A percentile compares a stretch with the other conserved stretches of the same genome.
Evolutionary conservation across 2,113 vertebrate genomes (phyloP).

Genomic region (Plecotus auritus): DNA sequence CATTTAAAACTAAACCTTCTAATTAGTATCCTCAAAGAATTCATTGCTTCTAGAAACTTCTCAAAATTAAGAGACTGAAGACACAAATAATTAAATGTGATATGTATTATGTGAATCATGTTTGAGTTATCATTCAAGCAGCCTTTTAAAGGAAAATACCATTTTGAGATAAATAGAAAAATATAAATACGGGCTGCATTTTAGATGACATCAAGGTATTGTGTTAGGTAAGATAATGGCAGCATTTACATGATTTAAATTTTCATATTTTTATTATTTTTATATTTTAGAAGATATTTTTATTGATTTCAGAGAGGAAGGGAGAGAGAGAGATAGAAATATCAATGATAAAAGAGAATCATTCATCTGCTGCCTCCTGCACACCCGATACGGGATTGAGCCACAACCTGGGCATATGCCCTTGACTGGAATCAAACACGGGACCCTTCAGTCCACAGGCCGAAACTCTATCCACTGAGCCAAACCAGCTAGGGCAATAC

Average conservation of each 20-base stretch:
- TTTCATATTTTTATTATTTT: background rate
- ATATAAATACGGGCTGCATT: background rate
- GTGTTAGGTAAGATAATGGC: background rate
- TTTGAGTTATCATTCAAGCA: background rate
- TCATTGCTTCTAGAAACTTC: background rate
- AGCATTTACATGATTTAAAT: background rate
- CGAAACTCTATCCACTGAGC: background rate
- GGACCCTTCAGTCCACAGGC: background rate
- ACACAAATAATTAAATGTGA: background rate
- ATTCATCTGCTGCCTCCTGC: background rate
- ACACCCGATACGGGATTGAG: background rate
- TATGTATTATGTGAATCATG: background rate
- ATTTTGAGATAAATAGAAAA: background rate
- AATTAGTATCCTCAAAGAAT: background rate
- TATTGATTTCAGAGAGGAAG: background rate
- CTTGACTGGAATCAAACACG: accelerated
- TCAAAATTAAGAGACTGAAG: background rate
- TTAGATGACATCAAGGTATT: background rate
- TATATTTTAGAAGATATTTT: background rate
- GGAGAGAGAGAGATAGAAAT: background rate
- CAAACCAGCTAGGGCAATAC: background rate
- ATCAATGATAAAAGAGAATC: background rate
- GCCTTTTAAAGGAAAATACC: background rate
- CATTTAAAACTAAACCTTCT: background rate
- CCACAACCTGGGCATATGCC: background rate